A percentile compares a stretch with the other conserved stretches of the same genome.
Evolutionary conservation across 1,140 invertebrate genomes (phyloP).

Genomic region (Calosoma granatense): DNA sequence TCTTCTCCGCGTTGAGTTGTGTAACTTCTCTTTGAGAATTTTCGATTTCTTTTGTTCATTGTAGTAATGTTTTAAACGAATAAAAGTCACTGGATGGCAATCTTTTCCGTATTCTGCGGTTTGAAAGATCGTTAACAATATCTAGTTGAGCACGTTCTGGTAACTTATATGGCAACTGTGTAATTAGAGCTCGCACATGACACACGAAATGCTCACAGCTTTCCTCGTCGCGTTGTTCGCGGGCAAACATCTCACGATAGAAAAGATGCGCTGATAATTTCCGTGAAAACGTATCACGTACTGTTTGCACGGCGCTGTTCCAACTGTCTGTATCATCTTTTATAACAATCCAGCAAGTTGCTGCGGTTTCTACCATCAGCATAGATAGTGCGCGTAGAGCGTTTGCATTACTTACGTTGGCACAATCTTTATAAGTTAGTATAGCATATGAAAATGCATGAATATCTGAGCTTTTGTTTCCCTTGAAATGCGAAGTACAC

Average conservation of each 20-base stretch:
- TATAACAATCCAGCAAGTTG: neutral
- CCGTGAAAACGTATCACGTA: neutral
- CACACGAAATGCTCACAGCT: neutral
- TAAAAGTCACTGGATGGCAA: neutral
- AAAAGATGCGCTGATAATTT: neutral
- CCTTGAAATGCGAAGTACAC: too few relatives aligned
- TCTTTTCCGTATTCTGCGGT: neutral
- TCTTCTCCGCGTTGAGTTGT: too few relatives aligned
- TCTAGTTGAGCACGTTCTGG: neutral
- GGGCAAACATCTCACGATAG: too few relatives aligned
- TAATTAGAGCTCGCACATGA: neutral
- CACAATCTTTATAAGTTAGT: neutral
- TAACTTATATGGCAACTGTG: neutral
- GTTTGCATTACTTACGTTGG: neutral
- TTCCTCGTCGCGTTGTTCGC: neutral
- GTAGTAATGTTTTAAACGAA: neutral
- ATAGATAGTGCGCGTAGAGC: neutral
- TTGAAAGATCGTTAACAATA: neutral
- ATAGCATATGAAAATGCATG: neutral
- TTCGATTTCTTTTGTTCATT: neutral
- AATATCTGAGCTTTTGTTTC: neutral
- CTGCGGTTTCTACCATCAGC: neutral
- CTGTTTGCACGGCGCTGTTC: constrained; percentile 9
- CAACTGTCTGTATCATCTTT: neutral
- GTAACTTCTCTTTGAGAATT: neutral